phyloP scores from a whole-genome alignment of 2,888 invertebrate genomes.

The Rhodophaea formosa region DNA sequence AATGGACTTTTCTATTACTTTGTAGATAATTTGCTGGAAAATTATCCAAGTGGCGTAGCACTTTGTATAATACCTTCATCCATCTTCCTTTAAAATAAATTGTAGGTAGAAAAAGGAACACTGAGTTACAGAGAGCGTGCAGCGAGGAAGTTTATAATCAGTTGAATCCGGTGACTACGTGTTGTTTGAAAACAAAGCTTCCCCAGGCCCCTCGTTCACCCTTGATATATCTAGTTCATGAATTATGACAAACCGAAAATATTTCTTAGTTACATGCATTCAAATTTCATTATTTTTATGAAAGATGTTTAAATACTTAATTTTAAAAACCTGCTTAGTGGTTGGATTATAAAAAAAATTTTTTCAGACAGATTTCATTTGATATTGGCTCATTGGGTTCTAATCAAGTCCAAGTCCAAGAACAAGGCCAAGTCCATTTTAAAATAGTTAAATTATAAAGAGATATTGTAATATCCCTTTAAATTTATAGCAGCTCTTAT shows the following conservation, averaged over 20 bases:
- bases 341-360: no score
- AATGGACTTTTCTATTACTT: neutral
- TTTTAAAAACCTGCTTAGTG: no score
- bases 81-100: neutral
- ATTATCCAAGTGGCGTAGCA: neutral
- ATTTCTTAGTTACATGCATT: no score
- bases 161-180: conserved; percentile 50
- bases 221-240: conserved; percentile 16
- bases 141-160: conserved; percentile 56
- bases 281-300: no score
- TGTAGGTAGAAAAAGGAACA: conserved; percentile 19
- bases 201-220: conserved; percentile 31
- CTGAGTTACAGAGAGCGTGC: conserved; percentile 28
- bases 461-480: no score
- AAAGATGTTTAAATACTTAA: no score
- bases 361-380: no score
- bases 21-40: neutral
- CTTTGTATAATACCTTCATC: neutral
- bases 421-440: no score
- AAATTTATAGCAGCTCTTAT: no score
- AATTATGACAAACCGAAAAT: neutral
- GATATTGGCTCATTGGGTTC: no score
- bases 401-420: no score
- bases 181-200: conserved; percentile 57
- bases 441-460: no score